Base-by-base conservation (phyloP, 2,888 invertebrate genomes). In the Hypercompe scribonia region DNA sequence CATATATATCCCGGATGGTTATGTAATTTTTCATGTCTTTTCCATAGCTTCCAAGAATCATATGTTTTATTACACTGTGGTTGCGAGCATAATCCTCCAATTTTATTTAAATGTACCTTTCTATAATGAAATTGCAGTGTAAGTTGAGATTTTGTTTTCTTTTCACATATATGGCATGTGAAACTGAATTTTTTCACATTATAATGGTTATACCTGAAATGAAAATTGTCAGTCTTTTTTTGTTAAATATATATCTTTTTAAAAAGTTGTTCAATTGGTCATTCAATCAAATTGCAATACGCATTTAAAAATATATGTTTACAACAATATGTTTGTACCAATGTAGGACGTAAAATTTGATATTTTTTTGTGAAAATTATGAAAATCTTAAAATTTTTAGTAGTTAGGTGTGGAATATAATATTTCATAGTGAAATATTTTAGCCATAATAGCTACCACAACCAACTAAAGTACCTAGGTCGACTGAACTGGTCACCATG, bases 91-190 rank as follows among this genome's bases (percentile, higher is more conserved):
- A 85, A 78, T 0, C 93, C 92, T 2, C 92, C 92, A 0, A 67
- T 70, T 74, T 88, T 89, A 5, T 87, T 83, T 66, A 93, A 87
- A 83, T 93, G 93, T 3, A 78, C 81, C 7, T 84, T 83, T 72
- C 93, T 87, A 68, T 92, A 93, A 76, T 93, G 93, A 73, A 89
- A 93, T 79, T 93, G 87, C 10, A 92, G 79, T 0, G 80, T 75
- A 1, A 87, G 74, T 24, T 34, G 67, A 34, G 77, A 73, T 0
- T 36, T 66, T 39, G 73, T 80, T 2, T 33, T 80, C 42, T 78
- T 84, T 39, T 86, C 61, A 72, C 93, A 92, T 68, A 85, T 80
- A 42, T 90, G 90, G 76, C 93, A 93, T 2, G 66, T 54, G 31
- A 84, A 77, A 63, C 68, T 74, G 0, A 31, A n/a, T 5, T 13